Base-by-base conservation (phyloP, 2,888 invertebrate genomes). In the Laothoe populi region DNA sequence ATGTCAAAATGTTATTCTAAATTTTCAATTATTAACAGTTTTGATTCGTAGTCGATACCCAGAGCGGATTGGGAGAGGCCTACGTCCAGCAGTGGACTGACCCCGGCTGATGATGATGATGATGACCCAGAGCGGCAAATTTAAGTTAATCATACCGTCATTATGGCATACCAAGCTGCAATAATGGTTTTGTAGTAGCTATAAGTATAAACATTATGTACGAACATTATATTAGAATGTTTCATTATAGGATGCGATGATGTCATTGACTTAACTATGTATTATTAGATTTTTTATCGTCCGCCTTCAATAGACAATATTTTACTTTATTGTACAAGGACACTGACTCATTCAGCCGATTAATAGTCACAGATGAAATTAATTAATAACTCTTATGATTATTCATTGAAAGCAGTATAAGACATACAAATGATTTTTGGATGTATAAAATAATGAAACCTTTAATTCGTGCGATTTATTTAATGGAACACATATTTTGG, bases 241-340 rank as follows among this genome's bases (percentile, higher is more conserved):
- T 21, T 10, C 35, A 31, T 31, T 10, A 19, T 35, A 53, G 35
- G 53, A 53, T 53, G 53, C 35, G 53, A 11, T 53, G 53, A 53
- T 66, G 40, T 57, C 44, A 26, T 21, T 63, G 53, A 53, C 38
- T 60, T 11, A 26, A 44, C 24, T 42, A 13, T n/a, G n/a, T n/a
- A n/a, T 24, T 40, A 48, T 10, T 19, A 53, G 49, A 53, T 53
- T 53, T 53, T 49, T 31, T 53, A 7, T 31, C 31, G 31, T 2
- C 8, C 26, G 26, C n/a, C n/a, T 48, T 53, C 16, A 31, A 35
- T 35, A 2, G 19, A 53, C 53, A 59, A 45, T 16, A 19, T 53
- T 53, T 31, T 11, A 53, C 16, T 49, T 49, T n/a, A 49, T 49
- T 53, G 53, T 19, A 19, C 35, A 53, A 53, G 19, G 53, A 21